A percentile compares a stretch with the other conserved stretches of the same genome.
Conservation (phyloP, 2,113 vertebrate species). For the Pseudopipra pipra region DNA sequence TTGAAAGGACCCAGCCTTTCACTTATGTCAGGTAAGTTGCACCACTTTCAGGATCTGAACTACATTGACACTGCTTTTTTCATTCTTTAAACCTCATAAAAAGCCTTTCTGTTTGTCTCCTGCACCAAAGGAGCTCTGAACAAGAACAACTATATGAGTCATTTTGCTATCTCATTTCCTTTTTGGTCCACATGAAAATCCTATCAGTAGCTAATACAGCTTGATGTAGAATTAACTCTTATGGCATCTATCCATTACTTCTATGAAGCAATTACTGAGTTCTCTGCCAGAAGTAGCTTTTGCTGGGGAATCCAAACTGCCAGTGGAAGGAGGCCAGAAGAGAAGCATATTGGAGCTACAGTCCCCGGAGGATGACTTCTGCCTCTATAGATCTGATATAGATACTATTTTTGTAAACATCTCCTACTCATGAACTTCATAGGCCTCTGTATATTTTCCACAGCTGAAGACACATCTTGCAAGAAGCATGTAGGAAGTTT, state of each 20-base stretch:
- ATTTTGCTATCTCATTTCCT: conserved; percentile 51
- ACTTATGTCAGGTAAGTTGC: not conserved
- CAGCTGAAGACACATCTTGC: not conserved
- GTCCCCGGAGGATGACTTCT: not conserved
- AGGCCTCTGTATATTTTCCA: conserved; percentile 3
- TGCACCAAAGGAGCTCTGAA: not conserved
- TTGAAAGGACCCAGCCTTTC: conserved; percentile 15
- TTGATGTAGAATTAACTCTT: conserved; percentile 58
- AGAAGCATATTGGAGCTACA: conserved; percentile 9
- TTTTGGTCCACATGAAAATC: conserved; percentile 32
- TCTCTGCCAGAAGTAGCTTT: conserved; percentile 45
- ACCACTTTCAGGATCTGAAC: not conserved
- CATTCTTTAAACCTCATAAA: conserved; percentile 14
- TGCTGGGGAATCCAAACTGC: conserved; percentile 35
- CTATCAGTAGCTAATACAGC: conserved; percentile 49
- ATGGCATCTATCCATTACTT: conserved; percentile 35
- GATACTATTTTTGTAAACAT: conserved; percentile 39
- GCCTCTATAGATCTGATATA: conserved; percentile 20
- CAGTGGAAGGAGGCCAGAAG: conserved; percentile 45
- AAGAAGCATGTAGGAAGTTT: not conserved
- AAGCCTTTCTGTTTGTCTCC: conserved; percentile 26
- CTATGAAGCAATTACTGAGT: conserved; percentile 1
- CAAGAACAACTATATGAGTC: conserved; percentile 19
- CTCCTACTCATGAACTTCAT: not conserved
- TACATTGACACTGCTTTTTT: not conserved